Conservation (phyloP, 2,797 vertebrate species). For the Xiphophorus birchmanni region DNA sequence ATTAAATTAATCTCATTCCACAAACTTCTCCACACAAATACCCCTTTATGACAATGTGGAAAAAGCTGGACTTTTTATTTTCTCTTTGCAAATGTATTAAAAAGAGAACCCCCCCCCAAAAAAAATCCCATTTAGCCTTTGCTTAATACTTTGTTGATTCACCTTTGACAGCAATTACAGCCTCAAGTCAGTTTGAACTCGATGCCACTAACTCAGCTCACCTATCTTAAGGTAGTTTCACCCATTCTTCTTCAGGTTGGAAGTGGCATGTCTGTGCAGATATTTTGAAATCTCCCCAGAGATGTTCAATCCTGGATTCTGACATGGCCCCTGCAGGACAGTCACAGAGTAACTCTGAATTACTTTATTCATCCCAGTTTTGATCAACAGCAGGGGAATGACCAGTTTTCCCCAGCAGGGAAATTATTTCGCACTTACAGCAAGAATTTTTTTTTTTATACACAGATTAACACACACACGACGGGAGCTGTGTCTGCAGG, state of each 20-base stretch:
- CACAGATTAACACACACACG: too few species aligned
- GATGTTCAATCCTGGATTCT: not conserved
- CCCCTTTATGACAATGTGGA: not conserved
- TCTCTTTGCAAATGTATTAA: not conserved
- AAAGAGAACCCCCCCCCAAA: not conserved
- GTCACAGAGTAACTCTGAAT: too few species aligned
- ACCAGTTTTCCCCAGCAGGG: too few species aligned
- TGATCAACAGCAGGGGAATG: too few species aligned
- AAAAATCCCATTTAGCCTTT: not conserved
- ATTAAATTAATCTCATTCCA: not conserved
- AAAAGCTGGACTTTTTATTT: not conserved
- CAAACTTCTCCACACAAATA: not conserved
- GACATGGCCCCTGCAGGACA: not conserved
- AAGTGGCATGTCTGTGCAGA: not conserved
- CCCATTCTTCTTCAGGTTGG: not conserved
- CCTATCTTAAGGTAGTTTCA: not conserved
- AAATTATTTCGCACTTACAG: too few species aligned
- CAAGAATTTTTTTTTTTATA: too few species aligned
- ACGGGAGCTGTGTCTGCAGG: too few species aligned
- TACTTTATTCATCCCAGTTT: too few species aligned
- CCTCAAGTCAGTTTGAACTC: too few species aligned
- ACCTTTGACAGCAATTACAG: too few species aligned
- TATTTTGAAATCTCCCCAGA: not conserved
- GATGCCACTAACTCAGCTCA: too few species aligned
- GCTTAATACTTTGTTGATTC: not conserved